Base-by-base conservation (phyloP, 2,113 vertebrate genomes). In the Heliornis fulica region DNA sequence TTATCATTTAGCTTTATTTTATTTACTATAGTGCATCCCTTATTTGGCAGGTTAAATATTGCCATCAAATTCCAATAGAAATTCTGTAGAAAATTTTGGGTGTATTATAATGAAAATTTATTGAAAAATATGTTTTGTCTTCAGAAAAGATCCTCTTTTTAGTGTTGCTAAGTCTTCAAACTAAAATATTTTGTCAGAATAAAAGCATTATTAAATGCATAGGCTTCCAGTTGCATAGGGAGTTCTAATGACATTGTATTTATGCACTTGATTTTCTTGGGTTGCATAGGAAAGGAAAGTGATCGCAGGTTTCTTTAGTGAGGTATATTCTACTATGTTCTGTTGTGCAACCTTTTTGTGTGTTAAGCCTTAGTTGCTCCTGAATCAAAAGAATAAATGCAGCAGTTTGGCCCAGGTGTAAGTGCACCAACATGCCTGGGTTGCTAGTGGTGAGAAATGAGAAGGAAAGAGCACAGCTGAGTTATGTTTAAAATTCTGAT, bases 231-330 rank as follows among this genome's bases (percentile, higher is more conserved):
- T n/a, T n/a, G n/a, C n/a, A n/a, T n/a, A n/a, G 13, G 17, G 32
- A 79, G 45, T n/a, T 65, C 4, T 17, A 70, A 26, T 70, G 50
- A 4, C 20, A 13, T 45, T 86, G 3, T 5, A 5, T 75, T 61
- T 36, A n/a, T 17, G 9, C 34, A 34, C 9, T 51, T 31, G 13
- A 17, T 36, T 45, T 2, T 15, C 31, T 28, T 0, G 0, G n/a
- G n/a, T 38, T 70, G 29, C 15, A 13, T 28, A 36, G 11, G 18
- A 78, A 60, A 61, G 32, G 32, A 61, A 69, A 31, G 15, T 11
- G 32, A 19, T 28, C 18, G 18, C 23, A 38, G 38, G 26, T 28
- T 17, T 38, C 26, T 54, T 61, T 36, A 53, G 13, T 57, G 41
- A 50, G 26, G 40, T 45, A 19, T 23, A 46, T 41, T 71, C 19